These are phyloP conservation scores for Aphis gossypii DNA, from an alignment of 1,140 invertebrate species.

Conservation along the genomic window DNA sequence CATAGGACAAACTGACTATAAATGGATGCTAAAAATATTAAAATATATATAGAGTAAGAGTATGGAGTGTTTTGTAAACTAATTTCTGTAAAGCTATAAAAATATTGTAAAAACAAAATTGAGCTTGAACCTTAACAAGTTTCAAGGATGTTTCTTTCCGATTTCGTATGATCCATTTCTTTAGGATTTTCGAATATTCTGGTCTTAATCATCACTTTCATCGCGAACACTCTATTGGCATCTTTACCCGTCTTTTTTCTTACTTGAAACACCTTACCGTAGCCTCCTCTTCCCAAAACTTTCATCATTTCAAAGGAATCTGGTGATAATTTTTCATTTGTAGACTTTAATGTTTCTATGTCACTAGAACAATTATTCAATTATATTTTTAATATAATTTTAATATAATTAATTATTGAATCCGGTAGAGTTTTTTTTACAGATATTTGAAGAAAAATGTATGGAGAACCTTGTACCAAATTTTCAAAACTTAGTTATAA, in stretches of 20 bases:
- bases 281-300: constrained; percentile 97
- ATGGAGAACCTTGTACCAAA: no score
- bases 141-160: constrained; percentile 98
- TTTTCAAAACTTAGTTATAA: no score
- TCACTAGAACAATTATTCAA: constrained; percentile 79
- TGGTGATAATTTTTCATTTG: no score
- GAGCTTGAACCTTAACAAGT: constrained; percentile 83
- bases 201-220: constrained; percentile 99
- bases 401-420: no score
- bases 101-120: constrained; percentile 38
- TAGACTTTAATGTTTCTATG: constrained; percentile 85
- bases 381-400: no score
- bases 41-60: not conserved
- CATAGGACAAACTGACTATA: constrained; percentile 98
- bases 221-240: constrained; percentile 93
- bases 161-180: constrained; percentile 98
- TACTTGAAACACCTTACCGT: constrained; percentile 98
- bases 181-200: constrained; percentile 98
- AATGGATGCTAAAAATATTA: constrained; percentile 87
- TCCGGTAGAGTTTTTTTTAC: no score
- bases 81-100: not conserved
- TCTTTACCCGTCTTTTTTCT: constrained; percentile 91
- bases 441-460: no score
- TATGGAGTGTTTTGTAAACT: no score
- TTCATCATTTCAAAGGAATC: constrained; percentile 95